These are phyloP conservation scores for Antheraea assamensis DNA, from an alignment of 2,888 invertebrate species.

Conservation along the genomic window DNA sequence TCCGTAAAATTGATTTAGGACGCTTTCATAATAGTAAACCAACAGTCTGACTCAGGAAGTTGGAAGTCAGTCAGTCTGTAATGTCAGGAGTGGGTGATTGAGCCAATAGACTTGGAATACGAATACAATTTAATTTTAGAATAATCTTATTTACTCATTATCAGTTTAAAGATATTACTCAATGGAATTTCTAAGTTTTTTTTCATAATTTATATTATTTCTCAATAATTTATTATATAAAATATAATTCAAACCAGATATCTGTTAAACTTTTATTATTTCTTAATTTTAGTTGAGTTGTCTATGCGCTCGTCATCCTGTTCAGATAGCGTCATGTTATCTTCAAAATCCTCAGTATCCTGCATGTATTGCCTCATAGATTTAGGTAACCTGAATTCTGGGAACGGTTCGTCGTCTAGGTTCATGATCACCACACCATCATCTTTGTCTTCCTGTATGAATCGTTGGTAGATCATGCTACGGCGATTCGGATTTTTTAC, in stretches of 20 bases:
- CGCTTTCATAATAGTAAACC: neutral
- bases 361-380: conserved; percentile 59
- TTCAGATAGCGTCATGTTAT: conserved; percentile 3
- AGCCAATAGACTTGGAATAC: too few species aligned
- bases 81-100: too few species aligned
- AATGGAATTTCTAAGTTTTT: too few species aligned
- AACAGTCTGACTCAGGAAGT: neutral
- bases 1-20: neutral
- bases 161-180: too few species aligned
- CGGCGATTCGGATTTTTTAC: conserved; percentile 29
- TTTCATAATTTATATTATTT: too few species aligned
- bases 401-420: conserved; percentile 52
- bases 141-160: too few species aligned
- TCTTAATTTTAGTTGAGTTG: neutral
- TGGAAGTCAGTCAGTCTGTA: too few species aligned
- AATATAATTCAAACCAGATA: neutral
- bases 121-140: too few species aligned
- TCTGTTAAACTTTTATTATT: neutral
- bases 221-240: neutral
- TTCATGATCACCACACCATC: conserved; percentile 49
- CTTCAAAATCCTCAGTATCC: conserved; percentile 26
- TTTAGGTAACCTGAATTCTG: conserved; percentile 53
- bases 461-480: conserved; percentile 29
- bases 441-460: conserved; percentile 49
- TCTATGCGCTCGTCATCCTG: conserved; percentile 6